Conservation (phyloP, 2,888 invertebrate species). For the Sarcophaga rosellei region DNA sequence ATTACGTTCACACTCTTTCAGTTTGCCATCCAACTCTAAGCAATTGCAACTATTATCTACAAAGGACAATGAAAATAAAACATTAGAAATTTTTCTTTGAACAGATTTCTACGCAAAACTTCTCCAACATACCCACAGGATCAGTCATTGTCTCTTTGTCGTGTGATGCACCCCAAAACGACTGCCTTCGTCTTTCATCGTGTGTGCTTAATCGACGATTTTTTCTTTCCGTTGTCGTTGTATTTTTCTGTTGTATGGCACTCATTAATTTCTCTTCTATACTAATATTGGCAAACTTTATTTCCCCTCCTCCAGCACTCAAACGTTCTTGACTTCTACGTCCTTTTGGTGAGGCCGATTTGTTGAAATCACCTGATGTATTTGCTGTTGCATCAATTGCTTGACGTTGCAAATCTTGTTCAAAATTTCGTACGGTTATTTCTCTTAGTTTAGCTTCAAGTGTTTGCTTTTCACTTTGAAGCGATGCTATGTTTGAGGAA, state of each 20-base stretch:
- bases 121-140: slow-evolving; percentile 73
- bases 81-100: too few relatives aligned
- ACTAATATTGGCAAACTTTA: slow-evolving; percentile 58
- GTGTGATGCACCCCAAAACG: slow-evolving; percentile 73
- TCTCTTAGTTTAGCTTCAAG: slow-evolving; percentile 56
- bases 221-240: slow-evolving; percentile 73
- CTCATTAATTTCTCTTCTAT: slow-evolving; percentile 70
- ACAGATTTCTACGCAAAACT: too few relatives aligned
- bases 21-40: slow-evolving; percentile 73
- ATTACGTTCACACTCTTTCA: slow-evolving; percentile 74
- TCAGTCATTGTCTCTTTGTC: slow-evolving; percentile 78
- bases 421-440: slow-evolving; percentile 53
- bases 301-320: neutral
- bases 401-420: slow-evolving; percentile 57
- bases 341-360: slow-evolving; percentile 34
- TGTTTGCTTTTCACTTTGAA: slow-evolving; percentile 29
- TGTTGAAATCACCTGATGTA: slow-evolving; percentile 40
- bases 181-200: slow-evolving; percentile 76
- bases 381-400: slow-evolving; percentile 38
- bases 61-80: too few relatives aligned
- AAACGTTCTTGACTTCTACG: slow-evolving; percentile 54
- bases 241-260: slow-evolving; percentile 64
- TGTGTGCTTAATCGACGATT: slow-evolving; percentile 76
- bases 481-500: slow-evolving; percentile 16
- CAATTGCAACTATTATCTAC: slow-evolving; percentile 75